Percentiles rank a stretch among this genome's conserved stretches.
phyloP scores from a whole-genome alignment of 2,888 invertebrate species.

The Sussaba pulchella region DNA sequence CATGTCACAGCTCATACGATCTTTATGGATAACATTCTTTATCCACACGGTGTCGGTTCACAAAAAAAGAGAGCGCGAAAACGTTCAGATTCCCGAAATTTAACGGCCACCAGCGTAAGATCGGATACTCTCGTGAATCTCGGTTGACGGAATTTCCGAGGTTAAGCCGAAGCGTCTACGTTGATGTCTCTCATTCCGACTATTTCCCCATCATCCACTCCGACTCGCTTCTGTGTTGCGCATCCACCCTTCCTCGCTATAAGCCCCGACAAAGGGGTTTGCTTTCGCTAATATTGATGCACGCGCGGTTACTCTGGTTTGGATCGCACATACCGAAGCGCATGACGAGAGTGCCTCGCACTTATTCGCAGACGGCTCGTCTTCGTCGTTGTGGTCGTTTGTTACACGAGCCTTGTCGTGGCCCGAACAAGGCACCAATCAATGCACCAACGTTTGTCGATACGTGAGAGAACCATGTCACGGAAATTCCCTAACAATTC shows the following conservation, averaged over 20 bases:
- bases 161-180: conserved; percentile 12
- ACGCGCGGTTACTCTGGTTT: conserved; percentile 62
- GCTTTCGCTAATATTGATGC: conserved; percentile 69
- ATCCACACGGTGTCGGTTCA: too few species aligned
- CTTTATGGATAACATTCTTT: too few species aligned
- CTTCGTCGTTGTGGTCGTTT: conserved; percentile 45
- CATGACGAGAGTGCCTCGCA: conserved; percentile 34
- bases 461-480: conserved; percentile 17
- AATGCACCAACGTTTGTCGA: conserved; percentile 35
- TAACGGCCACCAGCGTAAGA: background rate
- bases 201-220: conserved; percentile 35
- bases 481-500: background rate
- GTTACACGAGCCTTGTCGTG: conserved; percentile 28
- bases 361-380: conserved; percentile 39
- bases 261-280: conserved; percentile 66
- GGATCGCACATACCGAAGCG: conserved; percentile 47
- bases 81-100: conserved; percentile 17
- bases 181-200: conserved; percentile 32
- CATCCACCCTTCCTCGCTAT: conserved; percentile 47
- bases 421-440: conserved; percentile 51
- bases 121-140: conserved; percentile 7
- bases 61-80: conserved; percentile 1
- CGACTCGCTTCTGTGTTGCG: conserved; percentile 27
- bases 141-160: conserved; percentile 45
- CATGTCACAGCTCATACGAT: background rate